Evolutionary conservation across 1,140 invertebrate species (phyloP).

Genomic region (Eumaeus atala): DNA sequence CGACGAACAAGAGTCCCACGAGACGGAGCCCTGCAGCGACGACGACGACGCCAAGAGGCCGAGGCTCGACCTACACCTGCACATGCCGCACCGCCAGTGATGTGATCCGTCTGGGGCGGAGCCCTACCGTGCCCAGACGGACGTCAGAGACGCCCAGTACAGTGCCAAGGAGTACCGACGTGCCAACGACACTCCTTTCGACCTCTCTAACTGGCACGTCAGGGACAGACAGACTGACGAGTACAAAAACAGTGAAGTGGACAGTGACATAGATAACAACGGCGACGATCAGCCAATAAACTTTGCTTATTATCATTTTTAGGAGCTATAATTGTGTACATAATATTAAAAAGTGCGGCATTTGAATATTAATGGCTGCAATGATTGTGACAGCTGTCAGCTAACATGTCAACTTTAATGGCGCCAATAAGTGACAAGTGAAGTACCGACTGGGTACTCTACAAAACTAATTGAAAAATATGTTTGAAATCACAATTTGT

Average conservation of each 20-base stretch:
- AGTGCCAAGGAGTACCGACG: slow-evolving; percentile 13
- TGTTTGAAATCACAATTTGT: too few relatives aligned
- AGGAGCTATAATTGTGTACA: slow-evolving; percentile 13
- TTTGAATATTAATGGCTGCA: too few relatives aligned
- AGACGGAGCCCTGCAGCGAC: slow-evolving; percentile 64
- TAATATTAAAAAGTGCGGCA: too few relatives aligned
- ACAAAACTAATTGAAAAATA: too few relatives aligned
- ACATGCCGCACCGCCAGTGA: slow-evolving; percentile 65
- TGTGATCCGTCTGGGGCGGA: slow-evolving; percentile 16
- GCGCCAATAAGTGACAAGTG: too few relatives aligned
- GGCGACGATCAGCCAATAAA: slow-evolving; percentile 59
- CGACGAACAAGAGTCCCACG: slow-evolving; percentile 62
- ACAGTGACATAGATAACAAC: slow-evolving; percentile 41
- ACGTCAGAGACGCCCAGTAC: slow-evolving; percentile 10
- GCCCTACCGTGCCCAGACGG: slow-evolving; percentile 9
- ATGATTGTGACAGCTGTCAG: too few relatives aligned
- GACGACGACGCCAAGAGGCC: slow-evolving; percentile 70
- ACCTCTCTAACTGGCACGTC: slow-evolving; percentile 53
- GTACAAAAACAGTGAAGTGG: slow-evolving; percentile 36
- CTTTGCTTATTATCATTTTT: slow-evolving; percentile 68
- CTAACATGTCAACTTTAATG: too few relatives aligned
- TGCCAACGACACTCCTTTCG: slow-evolving; percentile 46
- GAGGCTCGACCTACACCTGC: slow-evolving; percentile 56
- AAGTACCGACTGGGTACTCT: too few relatives aligned
- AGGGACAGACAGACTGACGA: slow-evolving; percentile 30